Conservation (phyloP, 2,113 vertebrate species). For the Drymodes brunneopygia region DNA sequence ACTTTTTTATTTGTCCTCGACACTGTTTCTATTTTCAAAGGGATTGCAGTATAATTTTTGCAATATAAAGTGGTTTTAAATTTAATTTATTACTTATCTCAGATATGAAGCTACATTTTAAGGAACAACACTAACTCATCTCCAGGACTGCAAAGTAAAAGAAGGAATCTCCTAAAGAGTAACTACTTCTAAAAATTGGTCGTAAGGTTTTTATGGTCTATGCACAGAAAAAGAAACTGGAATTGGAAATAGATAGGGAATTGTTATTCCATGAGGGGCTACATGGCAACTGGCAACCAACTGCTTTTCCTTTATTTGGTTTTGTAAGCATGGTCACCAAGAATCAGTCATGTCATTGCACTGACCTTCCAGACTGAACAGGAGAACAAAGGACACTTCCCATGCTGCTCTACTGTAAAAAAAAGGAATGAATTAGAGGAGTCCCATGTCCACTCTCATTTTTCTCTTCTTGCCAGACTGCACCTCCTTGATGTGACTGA, state of each 20-base stretch:
- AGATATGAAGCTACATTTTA: background rate
- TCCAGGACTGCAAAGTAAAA: background rate
- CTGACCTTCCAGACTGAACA: background rate
- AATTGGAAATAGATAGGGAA: background rate
- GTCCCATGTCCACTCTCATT: background rate
- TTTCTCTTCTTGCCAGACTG: background rate
- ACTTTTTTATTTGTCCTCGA: background rate
- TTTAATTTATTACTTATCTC: background rate
- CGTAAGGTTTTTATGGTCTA: background rate
- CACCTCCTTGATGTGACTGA: background rate
- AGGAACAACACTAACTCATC: background rate
- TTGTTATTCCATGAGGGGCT: background rate
- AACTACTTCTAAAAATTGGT: background rate
- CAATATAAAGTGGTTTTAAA: background rate
- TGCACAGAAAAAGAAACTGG: background rate
- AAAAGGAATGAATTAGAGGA: background rate
- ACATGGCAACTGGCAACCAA: background rate
- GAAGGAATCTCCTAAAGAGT: background rate
- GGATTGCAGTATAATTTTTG: background rate
- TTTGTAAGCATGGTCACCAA: background rate
- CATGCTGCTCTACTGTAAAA: background rate
- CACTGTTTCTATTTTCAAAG: background rate
- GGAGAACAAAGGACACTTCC: background rate
- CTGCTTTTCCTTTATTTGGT: background rate
- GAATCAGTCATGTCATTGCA: background rate